A percentile compares a stretch with the other conserved stretches of the same genome.
Conservation (phyloP, 2,888 invertebrate genomes). For the Amitus sp. region DNA sequence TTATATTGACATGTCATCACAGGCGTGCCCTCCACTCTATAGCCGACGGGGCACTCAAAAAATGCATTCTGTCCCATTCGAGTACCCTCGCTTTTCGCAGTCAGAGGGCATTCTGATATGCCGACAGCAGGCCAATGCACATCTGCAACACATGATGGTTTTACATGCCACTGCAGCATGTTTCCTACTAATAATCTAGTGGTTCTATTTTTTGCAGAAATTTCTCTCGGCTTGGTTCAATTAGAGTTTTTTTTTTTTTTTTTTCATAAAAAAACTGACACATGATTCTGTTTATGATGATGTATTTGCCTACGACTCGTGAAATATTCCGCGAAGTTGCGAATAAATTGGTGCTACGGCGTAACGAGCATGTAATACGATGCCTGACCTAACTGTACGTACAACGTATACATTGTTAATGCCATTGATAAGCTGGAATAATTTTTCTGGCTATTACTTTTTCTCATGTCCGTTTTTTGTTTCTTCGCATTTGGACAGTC, state of each 20-base stretch:
- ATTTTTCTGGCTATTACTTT: too few species aligned
- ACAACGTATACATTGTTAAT: too few species aligned
- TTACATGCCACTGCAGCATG: background rate
- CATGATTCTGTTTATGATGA: too few species aligned
- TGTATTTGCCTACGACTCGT: too few species aligned
- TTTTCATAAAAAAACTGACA: too few species aligned
- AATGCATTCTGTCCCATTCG: conserved; percentile 80
- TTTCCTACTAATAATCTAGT: conserved; percentile 5
- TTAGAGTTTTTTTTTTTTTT: too few species aligned
- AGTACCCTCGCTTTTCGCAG: conserved; percentile 80
- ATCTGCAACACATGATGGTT: conserved; percentile 50
- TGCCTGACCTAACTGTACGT: background rate
- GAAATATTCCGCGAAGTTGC: background rate
- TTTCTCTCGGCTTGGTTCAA: too few species aligned
- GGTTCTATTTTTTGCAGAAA: too few species aligned
- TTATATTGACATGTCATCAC: conserved; percentile 80
- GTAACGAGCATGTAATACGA: background rate
- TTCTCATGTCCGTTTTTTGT: too few species aligned
- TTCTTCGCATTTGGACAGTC: too few species aligned
- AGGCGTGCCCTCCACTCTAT: conserved; percentile 79
- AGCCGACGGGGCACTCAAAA: conserved; percentile 85
- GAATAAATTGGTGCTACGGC: background rate
- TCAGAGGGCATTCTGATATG: conserved; percentile 71
- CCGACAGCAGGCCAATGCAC: conserved; percentile 62
- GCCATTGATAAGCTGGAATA: too few species aligned